Base-by-base conservation (phyloP, 2,113 vertebrate genomes). In the Maccullochella peelii region DNA sequence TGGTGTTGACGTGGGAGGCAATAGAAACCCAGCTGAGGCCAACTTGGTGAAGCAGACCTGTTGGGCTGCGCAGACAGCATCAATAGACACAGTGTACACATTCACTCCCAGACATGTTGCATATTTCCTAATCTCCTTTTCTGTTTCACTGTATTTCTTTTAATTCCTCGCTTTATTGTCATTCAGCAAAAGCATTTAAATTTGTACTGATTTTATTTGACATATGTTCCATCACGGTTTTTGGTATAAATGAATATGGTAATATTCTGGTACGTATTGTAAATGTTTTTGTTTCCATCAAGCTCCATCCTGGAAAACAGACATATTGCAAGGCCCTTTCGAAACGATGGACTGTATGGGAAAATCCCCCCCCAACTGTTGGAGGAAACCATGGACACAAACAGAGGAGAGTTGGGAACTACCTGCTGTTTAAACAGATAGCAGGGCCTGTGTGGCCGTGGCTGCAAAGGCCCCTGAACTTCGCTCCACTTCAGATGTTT, bases 401-500 rank as follows among this genome's bases (percentile, higher is more conserved):
- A 93, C 90, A 93, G 80, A 74, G 69, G 83, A 89, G 85, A 78
- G 85, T 68, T 85, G 81, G 90, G 86, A 86, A 88, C 91, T 93
- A 94, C 91, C 93, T 94, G 93, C 91, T 94, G 91, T 94, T 95
- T 89, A 91, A 94, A 93, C 89, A 94, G 93, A 95, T 93, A 92
- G 88, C 75, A 67, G 77, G 88, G 82, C 66, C 84, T 88, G 82
- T 92, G 84, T 88, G 87, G 88, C 78, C 63, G 5, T 5, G 67
- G 85, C 67, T 82, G 79, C 84, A 71, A 30, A 33, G 86, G 71
- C 88, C 88, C 87, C 88, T 87, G 86, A 93, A 92, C 87, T 88
- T 87, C 73, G 80, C 88, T 93, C 90, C 82, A 86, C 90, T 92
- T 94, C 84, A 91, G 86, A 91, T 81, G 88, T 91, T 94, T 94